phyloP scores from a whole-genome alignment of 2,797 vertebrate genomes.

The Micrastur ruficollis region DNA sequence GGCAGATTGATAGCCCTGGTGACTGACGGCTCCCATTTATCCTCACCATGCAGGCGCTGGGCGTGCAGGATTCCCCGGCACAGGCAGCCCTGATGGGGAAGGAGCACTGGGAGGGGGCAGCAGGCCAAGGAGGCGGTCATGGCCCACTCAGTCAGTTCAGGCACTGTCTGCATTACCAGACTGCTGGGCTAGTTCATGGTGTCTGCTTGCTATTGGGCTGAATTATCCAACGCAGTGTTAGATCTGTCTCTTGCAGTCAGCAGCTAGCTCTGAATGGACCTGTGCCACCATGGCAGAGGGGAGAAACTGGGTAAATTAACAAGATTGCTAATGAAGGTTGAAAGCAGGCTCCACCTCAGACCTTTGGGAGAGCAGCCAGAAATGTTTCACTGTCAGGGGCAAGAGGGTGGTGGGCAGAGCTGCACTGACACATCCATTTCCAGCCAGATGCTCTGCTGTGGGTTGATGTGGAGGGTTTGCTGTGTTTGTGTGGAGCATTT shows the following conservation, averaged over 20 bases:
- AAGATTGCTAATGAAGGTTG: not conserved
- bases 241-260: not conserved
- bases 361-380: not conserved
- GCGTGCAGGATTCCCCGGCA: not conserved
- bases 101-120: not conserved
- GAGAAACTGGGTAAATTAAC: not conserved
- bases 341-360: not conserved
- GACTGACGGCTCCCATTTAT: slow-evolving; percentile 18
- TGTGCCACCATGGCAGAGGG: rapidly evolving
- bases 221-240: rapidly evolving
- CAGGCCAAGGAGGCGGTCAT: not conserved
- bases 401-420: not conserved
- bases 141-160: not conserved
- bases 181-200: not conserved
- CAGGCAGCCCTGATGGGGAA: not conserved
- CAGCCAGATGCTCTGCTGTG: not conserved
- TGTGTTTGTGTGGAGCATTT: not conserved
- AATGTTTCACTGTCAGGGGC: not conserved
- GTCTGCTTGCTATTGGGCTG: not conserved
- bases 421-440: rapidly evolving
- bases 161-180: not conserved
- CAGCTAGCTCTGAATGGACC: not conserved
- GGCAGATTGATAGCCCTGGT: slow-evolving; percentile 44
- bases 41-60: rapidly evolving
- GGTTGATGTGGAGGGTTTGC: not conserved